Conservation (phyloP, 2,797 vertebrate genomes). For the Liasis olivaceus region DNA sequence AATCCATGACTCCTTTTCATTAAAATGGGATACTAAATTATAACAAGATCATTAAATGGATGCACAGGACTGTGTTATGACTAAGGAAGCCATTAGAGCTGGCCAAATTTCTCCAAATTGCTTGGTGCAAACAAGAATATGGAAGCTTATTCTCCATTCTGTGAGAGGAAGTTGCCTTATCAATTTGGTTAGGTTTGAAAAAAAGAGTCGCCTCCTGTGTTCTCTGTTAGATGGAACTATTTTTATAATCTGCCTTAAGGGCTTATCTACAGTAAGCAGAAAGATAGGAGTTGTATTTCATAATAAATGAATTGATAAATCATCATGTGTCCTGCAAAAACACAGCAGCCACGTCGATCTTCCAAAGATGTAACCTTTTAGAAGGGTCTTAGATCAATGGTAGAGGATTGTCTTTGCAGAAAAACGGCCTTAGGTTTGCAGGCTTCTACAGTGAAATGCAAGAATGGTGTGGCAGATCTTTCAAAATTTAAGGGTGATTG, state of each 20-base stretch:
- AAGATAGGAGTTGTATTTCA: neutral
- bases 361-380: neutral
- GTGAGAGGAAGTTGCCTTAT: neutral
- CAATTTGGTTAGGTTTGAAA: neutral
- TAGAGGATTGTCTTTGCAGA: neutral
- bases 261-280: neutral
- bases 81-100: conserved; percentile 40
- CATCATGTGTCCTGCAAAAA: neutral
- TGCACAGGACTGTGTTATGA: conserved; percentile 34
- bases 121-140: conserved; percentile 35
- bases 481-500: neutral
- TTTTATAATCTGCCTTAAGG: neutral
- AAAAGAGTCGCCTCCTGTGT: no score
- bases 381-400: neutral
- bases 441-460: neutral
- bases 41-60: conserved; percentile 49
- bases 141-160: neutral
- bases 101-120: conserved; percentile 46
- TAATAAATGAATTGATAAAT: neutral
- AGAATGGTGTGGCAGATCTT: neutral
- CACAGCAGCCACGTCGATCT: neutral
- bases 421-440: neutral
- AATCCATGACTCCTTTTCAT: conserved; percentile 48
- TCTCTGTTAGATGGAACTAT: neutral
- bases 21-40: conserved; percentile 41